phyloP scores from a whole-genome alignment of 2,113 vertebrate species.

The Silurus meridionalis region DNA sequence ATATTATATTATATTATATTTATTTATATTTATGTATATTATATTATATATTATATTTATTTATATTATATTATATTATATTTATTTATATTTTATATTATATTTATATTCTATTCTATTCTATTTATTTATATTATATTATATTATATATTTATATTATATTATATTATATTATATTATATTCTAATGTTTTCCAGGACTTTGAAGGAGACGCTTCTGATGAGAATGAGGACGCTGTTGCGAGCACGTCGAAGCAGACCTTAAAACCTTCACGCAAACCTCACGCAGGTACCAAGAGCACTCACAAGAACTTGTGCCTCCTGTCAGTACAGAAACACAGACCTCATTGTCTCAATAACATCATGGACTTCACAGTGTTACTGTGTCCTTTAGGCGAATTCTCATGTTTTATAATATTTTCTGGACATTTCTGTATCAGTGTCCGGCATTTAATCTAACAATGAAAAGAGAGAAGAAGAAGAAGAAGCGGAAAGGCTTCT shows the following conservation, averaged over 20 bases:
- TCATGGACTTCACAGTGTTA: no score
- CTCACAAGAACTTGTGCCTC: background rate
- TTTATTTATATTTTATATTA: no score
- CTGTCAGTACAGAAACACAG: background rate
- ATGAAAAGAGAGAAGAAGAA: no score
- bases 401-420: no score
- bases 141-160: no score
- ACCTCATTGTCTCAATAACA: no score
- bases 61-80: no score
- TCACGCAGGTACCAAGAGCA: constrained; percentile 25
- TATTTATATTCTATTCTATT: no score
- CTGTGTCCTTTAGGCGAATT: background rate
- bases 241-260: constrained; percentile 45
- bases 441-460: no score
- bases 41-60: background rate
- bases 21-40: background rate
- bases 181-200: background rate
- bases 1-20: background rate
- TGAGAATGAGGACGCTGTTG: constrained; percentile 43
- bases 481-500: no score
- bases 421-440: no score
- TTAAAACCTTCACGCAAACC: background rate
- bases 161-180: background rate
- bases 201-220: constrained; percentile 32
- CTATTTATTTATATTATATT: no score